Base-by-base conservation (phyloP, 53 echinoderm and acorn worm genomes). In the Glandiceps talaboti region DNA sequence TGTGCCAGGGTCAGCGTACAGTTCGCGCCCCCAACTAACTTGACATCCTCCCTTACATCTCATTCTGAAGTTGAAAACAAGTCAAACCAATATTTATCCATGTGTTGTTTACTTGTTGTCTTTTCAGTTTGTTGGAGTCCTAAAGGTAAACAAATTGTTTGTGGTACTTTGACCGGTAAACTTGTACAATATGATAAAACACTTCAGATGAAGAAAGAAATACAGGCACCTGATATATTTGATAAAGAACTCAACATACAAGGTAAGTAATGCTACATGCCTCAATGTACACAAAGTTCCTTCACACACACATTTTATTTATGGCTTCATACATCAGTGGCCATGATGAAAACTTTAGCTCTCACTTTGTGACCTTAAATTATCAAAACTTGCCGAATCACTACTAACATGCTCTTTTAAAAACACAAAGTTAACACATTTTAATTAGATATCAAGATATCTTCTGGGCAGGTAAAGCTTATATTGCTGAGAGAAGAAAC, bases 91-190 rank as follows among this genome's bases (percentile, higher is more conserved):
- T 10, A 26, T 33, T 32, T 33, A 1, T 0, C n/a, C 27, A 0
- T 0, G 28, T 1, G 10, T 45, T 33, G 31, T 1, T 1, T n/a
- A n/a, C n/a, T n/a, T n/a, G n/a, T n/a, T n/a, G n/a, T 74, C 28
- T 74, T 28, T 80, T 27, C 81, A 94, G 95, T 94, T 29, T 94
- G 95, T 76, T 94, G 95, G 95, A 92, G 92, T 33, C 95, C 95
- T 30, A 94, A 94, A 78, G 95, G 95, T 27, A 94, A 94, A 77
- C 95, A 94, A 85, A 85, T 94, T 26, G 95, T 94, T 14, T 76
- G 90, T 1, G 95, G 95, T 26, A 94, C 90, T 14, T 73, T 80
- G 0, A 75, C 77, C 25, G 95, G 95, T 26, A 75, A 88, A 77
- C 83, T 94, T n/a, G 77, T 83, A 26, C 95, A 94, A 31, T 92